These are phyloP conservation scores for Chelonoidis abingdonii DNA, from an alignment of 2,113 vertebrate genomes.

Conservation along the genomic window DNA sequence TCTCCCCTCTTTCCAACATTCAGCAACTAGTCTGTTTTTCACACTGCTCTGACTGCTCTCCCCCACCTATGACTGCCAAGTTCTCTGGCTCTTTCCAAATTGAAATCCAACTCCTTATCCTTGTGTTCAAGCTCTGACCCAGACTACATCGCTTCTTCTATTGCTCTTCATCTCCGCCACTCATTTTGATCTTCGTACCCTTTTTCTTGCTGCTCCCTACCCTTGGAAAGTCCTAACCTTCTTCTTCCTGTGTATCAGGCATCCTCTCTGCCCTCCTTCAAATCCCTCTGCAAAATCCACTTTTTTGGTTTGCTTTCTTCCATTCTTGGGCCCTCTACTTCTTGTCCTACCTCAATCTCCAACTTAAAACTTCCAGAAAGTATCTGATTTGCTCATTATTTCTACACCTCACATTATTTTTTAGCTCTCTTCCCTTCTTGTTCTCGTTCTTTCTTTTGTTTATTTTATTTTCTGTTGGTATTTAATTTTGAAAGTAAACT, in stretches of 20 bases:
- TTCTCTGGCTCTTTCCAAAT: constrained; percentile 26
- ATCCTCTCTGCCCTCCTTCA: neutral
- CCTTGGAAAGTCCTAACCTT: neutral
- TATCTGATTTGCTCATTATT: neutral
- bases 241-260: neutral
- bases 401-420: neutral
- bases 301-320: neutral
- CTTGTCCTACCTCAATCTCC: neutral
- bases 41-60: constrained; percentile 57
- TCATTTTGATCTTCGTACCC: neutral
- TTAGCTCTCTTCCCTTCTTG: neutral
- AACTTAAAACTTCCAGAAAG: neutral
- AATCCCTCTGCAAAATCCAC: constrained; percentile 8
- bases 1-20: constrained; percentile 7
- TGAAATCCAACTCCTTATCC: constrained; percentile 2
- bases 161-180: neutral
- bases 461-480: neutral
- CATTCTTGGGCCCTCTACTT: neutral
- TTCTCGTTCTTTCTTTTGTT: neutral
- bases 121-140: neutral
- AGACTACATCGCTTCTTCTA: neutral
- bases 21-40: constrained; percentile 48
- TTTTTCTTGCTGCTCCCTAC: neutral
- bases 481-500: neutral
- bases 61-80: constrained; percentile 38